Conservation (phyloP, 2,113 vertebrate species). For the Ovis canadensis region DNA sequence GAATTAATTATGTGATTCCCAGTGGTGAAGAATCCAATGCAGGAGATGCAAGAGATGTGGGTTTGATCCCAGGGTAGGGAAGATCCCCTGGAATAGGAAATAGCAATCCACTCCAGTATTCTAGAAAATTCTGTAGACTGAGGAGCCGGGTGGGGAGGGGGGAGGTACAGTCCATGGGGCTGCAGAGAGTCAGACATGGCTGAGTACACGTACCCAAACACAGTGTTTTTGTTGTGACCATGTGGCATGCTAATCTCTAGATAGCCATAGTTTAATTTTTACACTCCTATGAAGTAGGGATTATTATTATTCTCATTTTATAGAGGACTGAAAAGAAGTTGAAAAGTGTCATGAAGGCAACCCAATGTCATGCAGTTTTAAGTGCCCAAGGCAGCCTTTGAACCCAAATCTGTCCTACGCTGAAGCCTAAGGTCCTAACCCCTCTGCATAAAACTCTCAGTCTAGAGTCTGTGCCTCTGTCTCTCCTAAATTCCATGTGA, state of each 20-base stretch:
- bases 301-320: background rate
- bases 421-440: background rate
- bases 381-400: background rate
- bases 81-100: background rate
- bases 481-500: background rate
- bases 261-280: background rate
- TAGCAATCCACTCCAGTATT: background rate
- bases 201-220: background rate
- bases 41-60: background rate
- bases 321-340: background rate
- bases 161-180: background rate
- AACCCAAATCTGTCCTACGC: background rate
- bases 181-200: background rate
- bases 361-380: background rate
- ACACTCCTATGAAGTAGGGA: background rate
- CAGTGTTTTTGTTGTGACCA: background rate
- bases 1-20: background rate
- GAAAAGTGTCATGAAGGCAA: background rate
- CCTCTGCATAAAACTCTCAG: background rate
- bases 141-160: background rate
- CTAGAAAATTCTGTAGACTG: background rate
- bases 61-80: background rate
- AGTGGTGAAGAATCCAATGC: background rate
- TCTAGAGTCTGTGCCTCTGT: background rate
- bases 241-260: background rate